These are phyloP conservation scores for Perithous albicinctus DNA, from an alignment of 2,888 invertebrate genomes.

Conservation along the genomic window DNA sequence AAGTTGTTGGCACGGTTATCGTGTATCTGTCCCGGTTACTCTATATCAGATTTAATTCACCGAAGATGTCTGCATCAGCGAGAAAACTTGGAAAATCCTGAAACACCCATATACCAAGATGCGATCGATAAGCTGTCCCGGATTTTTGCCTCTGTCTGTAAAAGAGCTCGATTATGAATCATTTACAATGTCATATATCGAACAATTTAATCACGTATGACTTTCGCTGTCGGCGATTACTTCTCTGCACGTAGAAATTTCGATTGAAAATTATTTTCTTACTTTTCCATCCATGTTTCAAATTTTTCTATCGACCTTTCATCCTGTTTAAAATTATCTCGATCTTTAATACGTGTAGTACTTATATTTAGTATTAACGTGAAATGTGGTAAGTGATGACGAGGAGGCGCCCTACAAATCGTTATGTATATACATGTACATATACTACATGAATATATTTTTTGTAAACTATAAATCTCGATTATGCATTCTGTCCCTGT, in stretches of 20 bases:
- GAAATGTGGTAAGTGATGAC: neutral
- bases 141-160: neutral
- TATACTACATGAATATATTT: no score
- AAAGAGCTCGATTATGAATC: neutral
- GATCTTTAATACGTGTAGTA: neutral
- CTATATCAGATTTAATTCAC: neutral
- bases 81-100: constrained; percentile 7
- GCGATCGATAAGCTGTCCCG: no score
- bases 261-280: no score
- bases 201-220: neutral
- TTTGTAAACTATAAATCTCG: no score
- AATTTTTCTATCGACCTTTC: no score
- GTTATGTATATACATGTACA: no score
- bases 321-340: no score
- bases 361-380: neutral
- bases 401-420: no score
- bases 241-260: no score
- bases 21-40: neutral
- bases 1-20: constrained; percentile 17
- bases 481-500: no score
- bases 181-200: neutral
- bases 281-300: no score
- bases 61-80: constrained; percentile 11
- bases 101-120: neutral
- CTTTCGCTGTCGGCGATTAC: neutral